Percentiles rank a stretch among this genome's conserved stretches.
These are phyloP conservation scores for Trachelus stipa DNA, from an alignment of 2,888 invertebrate species.

Conservation along the genomic window DNA sequence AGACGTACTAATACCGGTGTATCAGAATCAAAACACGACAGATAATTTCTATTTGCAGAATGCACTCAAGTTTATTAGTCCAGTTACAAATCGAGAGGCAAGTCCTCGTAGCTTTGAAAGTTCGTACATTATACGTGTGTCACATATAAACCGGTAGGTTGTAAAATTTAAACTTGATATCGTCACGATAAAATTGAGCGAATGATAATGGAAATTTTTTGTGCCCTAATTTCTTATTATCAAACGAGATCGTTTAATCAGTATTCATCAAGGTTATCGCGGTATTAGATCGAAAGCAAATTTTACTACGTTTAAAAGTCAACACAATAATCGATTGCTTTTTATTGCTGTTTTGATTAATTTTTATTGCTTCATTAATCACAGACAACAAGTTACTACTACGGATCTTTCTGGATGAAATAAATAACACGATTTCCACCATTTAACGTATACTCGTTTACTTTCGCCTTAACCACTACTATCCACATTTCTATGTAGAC, in stretches of 20 bases:
- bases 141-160: neutral
- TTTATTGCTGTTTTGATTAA: neutral
- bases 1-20: neutral
- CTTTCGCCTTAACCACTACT: neutral
- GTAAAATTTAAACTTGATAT: neutral
- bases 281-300: neutral
- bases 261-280: neutral
- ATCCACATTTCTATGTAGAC: neutral
- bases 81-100: neutral
- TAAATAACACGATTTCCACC: neutral
- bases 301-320: neutral
- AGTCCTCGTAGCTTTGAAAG: neutral
- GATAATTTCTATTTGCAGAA: neutral
- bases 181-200: neutral
- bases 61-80: neutral
- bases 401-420: neutral
- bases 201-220: neutral
- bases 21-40: neutral
- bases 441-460: neutral
- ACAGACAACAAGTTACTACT: neutral
- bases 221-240: neutral
- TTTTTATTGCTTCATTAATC: neutral
- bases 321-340: neutral
- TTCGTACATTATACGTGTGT: neutral
- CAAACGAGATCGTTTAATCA: neutral